Evolutionary conservation across 1,140 invertebrate species (phyloP).

Genomic region (Manduca sexta): DNA sequence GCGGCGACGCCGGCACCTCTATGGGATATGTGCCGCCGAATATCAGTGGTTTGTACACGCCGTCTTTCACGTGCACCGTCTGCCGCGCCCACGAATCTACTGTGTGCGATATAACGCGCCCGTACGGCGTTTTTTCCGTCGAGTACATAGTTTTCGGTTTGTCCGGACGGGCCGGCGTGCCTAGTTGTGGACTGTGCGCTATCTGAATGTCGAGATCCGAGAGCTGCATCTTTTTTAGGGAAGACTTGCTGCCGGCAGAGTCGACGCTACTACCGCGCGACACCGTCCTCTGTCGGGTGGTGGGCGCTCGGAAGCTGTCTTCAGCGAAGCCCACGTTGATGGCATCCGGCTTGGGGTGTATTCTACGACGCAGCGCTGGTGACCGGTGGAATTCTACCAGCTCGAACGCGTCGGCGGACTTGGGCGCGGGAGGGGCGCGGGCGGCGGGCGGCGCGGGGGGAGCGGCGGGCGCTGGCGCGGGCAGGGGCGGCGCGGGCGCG

Average conservation of each 20-base stretch:
- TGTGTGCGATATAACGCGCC: slow-evolving; percentile 76
- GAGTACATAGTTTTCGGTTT: slow-evolving; percentile 10
- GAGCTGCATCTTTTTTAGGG: slow-evolving; percentile 2
- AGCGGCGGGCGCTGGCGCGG: background rate
- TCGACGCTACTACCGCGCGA: background rate
- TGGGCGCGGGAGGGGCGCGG: slow-evolving; percentile 29
- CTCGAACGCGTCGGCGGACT: slow-evolving; percentile 4
- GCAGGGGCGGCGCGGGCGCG: slow-evolving; percentile 3
- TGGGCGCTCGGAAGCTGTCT: too few species aligned
- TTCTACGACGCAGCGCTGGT: background rate
- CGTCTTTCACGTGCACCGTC: slow-evolving; percentile 28
- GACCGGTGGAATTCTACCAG: background rate
- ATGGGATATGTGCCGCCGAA: slow-evolving; percentile 89
- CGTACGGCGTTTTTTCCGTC: slow-evolving; percentile 19
- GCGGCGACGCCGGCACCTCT: slow-evolving; percentile 75
- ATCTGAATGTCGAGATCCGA: slow-evolving; percentile 68
- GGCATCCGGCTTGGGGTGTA: background rate
- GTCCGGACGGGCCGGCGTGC: background rate
- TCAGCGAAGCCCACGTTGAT: background rate
- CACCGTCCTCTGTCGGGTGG: background rate
- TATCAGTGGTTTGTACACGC: slow-evolving; percentile 77
- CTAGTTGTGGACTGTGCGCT: slow-evolving; percentile 17
- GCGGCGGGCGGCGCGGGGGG: slow-evolving; percentile 13
- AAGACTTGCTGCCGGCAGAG: background rate
- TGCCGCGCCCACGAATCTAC: slow-evolving; percentile 75